Evolutionary conservation across 1,140 invertebrate species (phyloP).

Genomic region (Solen grandis): DNA sequence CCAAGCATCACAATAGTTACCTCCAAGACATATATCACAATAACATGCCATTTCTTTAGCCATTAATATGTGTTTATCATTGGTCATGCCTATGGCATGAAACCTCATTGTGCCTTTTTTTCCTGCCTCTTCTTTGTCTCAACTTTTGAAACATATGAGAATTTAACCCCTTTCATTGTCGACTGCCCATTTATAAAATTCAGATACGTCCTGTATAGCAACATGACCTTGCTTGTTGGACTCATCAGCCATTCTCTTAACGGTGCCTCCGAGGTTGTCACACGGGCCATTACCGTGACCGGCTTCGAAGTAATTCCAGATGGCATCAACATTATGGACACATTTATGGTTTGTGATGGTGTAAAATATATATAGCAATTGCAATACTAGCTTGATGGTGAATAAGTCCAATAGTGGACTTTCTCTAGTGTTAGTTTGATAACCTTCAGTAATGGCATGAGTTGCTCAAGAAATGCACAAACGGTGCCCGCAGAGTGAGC

Average conservation of each 20-base stretch:
- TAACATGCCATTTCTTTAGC: conserved; percentile 34
- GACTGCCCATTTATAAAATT: conserved; percentile 37
- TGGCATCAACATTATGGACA: neutral
- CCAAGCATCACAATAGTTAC: conserved; percentile 21
- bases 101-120: conserved; percentile 45
- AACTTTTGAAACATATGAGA: conserved; percentile 28
- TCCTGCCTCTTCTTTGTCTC: too few species aligned
- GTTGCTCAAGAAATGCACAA: conserved; percentile 21
- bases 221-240: conserved; percentile 16
- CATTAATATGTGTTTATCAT: neutral
- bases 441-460: conserved; percentile 21
- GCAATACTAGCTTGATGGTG: conserved; percentile 44
- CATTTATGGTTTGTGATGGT: neutral
- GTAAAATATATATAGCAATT: conserved; percentile 43
- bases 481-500: conserved; percentile 36
- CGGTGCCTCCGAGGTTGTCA: conserved; percentile 29
- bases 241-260: conserved; percentile 44
- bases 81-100: conserved; percentile 18
- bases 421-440: neutral
- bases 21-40: conserved; percentile 28
- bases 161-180: neutral
- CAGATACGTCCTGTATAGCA: conserved; percentile 42
- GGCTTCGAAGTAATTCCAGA: conserved; percentile 54
- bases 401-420: conserved; percentile 53
- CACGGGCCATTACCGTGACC: conserved; percentile 60